phyloP scores from a whole-genome alignment of 2,888 invertebrate genomes.

The Agriopis aurantiaria region DNA sequence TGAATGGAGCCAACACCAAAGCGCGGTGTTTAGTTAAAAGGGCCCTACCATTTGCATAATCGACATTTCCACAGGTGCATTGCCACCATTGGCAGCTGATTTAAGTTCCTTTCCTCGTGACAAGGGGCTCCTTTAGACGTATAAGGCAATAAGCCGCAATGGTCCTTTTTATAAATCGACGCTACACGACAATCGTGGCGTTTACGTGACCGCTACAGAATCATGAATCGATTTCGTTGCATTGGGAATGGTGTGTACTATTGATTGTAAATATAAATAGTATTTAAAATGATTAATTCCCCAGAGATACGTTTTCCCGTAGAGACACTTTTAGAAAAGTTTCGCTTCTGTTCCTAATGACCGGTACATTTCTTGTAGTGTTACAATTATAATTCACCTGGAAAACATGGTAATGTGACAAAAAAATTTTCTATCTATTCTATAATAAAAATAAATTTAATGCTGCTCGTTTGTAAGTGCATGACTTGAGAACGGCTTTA shows the following conservation, averaged over 20 bases:
- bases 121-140: conserved; percentile 72
- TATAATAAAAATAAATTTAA: no score
- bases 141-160: conserved; percentile 75
- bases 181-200: conserved; percentile 56
- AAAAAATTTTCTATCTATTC: no score
- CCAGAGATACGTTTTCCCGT: no score
- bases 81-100: conserved; percentile 75
- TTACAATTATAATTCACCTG: no score
- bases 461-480: no score
- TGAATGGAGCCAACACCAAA: conserved; percentile 64
- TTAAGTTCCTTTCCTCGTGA: conserved; percentile 74
- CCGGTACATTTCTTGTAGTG: neutral
- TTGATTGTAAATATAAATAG: neutral
- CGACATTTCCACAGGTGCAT: conserved; percentile 83
- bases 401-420: no score
- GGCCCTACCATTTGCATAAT: conserved; percentile 79
- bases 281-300: neutral
- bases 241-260: conserved; percentile 17
- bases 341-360: neutral
- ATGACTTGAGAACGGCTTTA: no score
- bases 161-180: conserved; percentile 76
- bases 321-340: no score
- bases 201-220: conserved; percentile 44
- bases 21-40: conserved; percentile 77
- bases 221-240: conserved; percentile 38